phyloP scores from a whole-genome alignment of 2,888 invertebrate genomes.

The Dioctria linearis region DNA sequence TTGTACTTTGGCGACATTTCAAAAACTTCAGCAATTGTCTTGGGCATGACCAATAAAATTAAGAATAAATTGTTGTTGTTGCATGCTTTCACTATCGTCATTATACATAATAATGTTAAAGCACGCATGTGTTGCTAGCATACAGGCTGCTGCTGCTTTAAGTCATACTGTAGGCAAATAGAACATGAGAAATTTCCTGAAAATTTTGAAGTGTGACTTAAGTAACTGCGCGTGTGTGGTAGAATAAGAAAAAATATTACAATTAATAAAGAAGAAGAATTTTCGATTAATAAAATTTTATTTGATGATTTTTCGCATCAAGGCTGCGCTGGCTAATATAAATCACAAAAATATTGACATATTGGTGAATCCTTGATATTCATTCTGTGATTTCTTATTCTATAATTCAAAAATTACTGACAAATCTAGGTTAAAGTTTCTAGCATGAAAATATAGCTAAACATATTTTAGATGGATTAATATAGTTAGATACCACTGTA shows the following conservation, averaged over 20 bases:
- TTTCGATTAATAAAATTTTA: constrained; percentile 34
- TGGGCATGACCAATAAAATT: constrained; percentile 1
- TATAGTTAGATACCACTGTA: too few relatives aligned
- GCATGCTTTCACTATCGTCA: constrained; percentile 14
- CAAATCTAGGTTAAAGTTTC: constrained; percentile 38
- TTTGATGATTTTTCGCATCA: constrained; percentile 3
- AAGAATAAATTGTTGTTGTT: constrained; percentile 2
- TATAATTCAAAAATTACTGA: constrained; percentile 34
- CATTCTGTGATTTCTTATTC: not conserved
- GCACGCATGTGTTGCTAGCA: not conserved
- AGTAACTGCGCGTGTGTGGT: not conserved
- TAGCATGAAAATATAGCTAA: too few relatives aligned
- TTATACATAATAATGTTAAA: not conserved
- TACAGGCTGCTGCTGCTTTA: not conserved
- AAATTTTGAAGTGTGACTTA: constrained; percentile 2
- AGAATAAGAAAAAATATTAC: not conserved
- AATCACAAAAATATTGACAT: not conserved
- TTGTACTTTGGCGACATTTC: constrained; percentile 21
- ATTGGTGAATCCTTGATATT: not conserved
- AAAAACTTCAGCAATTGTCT: constrained; percentile 12
- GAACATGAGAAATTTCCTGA: constrained; percentile 1
- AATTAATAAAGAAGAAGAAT: constrained; percentile 3
- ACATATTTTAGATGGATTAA: too few relatives aligned
- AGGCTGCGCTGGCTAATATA: constrained; percentile 12
- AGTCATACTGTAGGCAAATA: not conserved